Evolutionary conservation across 2,113 vertebrate genomes (phyloP).

Genomic region (Struthio camelus): DNA sequence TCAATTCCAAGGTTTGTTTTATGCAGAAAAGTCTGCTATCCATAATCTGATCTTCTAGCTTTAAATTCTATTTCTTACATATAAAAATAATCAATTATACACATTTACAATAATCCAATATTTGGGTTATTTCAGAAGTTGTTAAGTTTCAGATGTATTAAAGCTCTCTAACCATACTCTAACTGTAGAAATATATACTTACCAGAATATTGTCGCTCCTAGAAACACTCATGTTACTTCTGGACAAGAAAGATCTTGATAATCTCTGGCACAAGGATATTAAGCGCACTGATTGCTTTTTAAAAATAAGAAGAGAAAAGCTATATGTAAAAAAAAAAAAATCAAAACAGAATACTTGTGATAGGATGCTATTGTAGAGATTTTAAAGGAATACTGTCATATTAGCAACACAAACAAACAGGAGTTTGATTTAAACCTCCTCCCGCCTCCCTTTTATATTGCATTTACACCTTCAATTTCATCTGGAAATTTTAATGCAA

Average conservation of each 20-base stretch:
- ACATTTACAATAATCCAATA: not conserved
- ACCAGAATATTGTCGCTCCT: slow-evolving; percentile 97
- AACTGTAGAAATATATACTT: slow-evolving; percentile 64
- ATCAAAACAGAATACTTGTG: not conserved
- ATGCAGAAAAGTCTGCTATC: too few relatives aligned
- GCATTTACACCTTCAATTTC: not conserved
- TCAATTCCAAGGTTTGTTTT: not conserved
- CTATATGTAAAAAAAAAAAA: not conserved
- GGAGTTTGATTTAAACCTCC: not conserved
- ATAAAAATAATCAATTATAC: not conserved
- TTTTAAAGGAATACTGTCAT: not conserved
- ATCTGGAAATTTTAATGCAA: not conserved
- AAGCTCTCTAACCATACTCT: not conserved
- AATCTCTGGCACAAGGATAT: slow-evolving; percentile 99
- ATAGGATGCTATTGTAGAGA: not conserved
- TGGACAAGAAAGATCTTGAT: slow-evolving; percentile 96
- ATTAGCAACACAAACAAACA: not conserved
- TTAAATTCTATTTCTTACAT: not conserved
- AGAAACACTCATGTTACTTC: slow-evolving; percentile 96
- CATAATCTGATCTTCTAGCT: too few relatives aligned
- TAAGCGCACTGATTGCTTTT: slow-evolving; percentile 96
- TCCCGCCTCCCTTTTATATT: not conserved
- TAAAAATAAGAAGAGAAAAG: slow-evolving; percentile 44
- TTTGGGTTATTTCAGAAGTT: not conserved
- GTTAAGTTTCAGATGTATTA: not conserved